Percentiles rank a stretch among this genome's conserved stretches.
Evolutionary conservation across 2,797 vertebrate genomes (phyloP).

Genomic region (Sardinella longiceps): DNA sequence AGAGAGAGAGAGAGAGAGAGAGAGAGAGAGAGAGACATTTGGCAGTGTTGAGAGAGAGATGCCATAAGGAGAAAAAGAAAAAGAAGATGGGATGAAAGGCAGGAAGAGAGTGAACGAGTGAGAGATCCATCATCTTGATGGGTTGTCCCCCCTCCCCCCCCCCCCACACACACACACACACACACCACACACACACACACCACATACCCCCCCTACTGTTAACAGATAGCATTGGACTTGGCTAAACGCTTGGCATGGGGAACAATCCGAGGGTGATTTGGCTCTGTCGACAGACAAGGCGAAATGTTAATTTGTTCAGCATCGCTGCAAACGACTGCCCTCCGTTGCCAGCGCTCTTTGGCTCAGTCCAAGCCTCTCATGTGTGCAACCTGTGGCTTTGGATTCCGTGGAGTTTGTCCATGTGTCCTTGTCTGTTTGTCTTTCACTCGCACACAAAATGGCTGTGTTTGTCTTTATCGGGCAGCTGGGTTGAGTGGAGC

Average conservation of each 20-base stretch:
- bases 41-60: background rate
- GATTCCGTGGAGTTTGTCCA: background rate
- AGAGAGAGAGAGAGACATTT: background rate
- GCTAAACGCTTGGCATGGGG: background rate
- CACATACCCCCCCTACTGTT: background rate
- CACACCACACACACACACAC: no score
- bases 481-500: background rate
- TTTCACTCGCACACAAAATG: background rate
- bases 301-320: constrained; percentile 17
- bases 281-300: background rate
- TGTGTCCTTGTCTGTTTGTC: background rate
- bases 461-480: background rate
- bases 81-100: background rate
- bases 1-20: background rate
- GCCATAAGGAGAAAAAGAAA: background rate
- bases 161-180: no score
- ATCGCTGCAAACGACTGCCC: background rate
- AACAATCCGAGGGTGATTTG: background rate
- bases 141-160: background rate
- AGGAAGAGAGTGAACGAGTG: constrained; percentile 9
- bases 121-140: constrained; percentile 23
- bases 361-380: background rate
- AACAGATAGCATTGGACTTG: background rate
- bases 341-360: background rate
- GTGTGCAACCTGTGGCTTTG: background rate